Conservation (phyloP, 1,140 invertebrate species). For the Parasteatoda tepidariorum region DNA sequence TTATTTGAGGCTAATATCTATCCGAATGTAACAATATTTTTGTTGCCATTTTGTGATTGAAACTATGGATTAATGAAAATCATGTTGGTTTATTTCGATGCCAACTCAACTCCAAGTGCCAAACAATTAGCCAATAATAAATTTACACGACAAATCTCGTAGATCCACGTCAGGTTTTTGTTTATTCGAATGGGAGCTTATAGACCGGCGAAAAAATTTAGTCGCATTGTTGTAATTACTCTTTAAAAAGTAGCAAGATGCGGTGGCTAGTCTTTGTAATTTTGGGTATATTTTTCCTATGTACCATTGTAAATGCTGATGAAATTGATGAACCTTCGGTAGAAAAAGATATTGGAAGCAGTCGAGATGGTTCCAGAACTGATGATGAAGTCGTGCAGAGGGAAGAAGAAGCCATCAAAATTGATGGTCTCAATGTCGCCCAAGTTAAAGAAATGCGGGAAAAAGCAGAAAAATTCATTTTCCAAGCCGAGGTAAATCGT, state of each 20-base stretch:
- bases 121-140: not conserved
- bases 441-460: conserved; percentile 93
- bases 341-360: conserved; percentile 81
- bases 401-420: conserved; percentile 96
- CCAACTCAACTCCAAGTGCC: no score
- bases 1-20: no score
- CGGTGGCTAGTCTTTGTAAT: conserved; percentile 7
- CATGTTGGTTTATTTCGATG: no score
- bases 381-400: conserved; percentile 77
- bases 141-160: not conserved
- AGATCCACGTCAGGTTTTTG: not conserved
- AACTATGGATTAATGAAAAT: no score
- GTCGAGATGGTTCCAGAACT: conserved; percentile 84
- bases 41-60: no score
- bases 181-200: not conserved
- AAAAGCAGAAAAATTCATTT: conserved; percentile 76
- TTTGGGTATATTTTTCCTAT: conserved; percentile 29
- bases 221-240: not conserved
- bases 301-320: conserved; percentile 70
- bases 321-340: conserved; percentile 67
- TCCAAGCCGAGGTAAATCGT: conserved; percentile 97
- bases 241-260: not conserved
- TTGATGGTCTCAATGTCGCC: conserved; percentile 94
- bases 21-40: no score
- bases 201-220: not conserved